phyloP scores from a whole-genome alignment of 2,888 invertebrate genomes.

The Trichacis sp. region DNA sequence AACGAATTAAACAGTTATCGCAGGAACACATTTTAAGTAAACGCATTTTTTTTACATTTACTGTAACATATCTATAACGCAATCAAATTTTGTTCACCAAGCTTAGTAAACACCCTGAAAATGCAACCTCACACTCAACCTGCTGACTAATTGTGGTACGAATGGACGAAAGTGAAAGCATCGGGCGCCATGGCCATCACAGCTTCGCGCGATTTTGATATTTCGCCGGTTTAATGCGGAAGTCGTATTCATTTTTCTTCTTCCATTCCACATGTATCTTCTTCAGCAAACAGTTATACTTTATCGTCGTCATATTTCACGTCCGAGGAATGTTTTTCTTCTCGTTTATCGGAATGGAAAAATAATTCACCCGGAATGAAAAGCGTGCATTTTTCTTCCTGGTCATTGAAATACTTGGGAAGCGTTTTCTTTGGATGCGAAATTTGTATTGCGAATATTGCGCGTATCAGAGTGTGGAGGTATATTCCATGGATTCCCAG shows the following conservation, averaged over 20 bases:
- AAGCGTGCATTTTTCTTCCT: not conserved
- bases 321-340: not conserved
- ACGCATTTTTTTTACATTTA: too few relatives aligned
- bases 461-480: not conserved
- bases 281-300: not conserved
- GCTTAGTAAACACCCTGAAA: too few relatives aligned
- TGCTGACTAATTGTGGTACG: too few relatives aligned
- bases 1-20: too few relatives aligned
- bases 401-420: too few relatives aligned
- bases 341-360: not conserved
- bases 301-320: not conserved
- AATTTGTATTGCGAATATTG: not conserved
- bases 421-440: not conserved
- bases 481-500: not conserved
- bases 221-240: constrained; percentile 27
- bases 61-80: too few relatives aligned
- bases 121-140: too few relatives aligned
- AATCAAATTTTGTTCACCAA: too few relatives aligned
- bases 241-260: constrained; percentile 12
- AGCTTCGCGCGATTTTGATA: constrained; percentile 32
- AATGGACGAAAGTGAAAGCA: constrained; percentile 43
- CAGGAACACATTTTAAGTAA: too few relatives aligned
- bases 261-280: not conserved
- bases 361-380: not conserved
- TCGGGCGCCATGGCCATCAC: constrained; percentile 36